These are phyloP conservation scores for Zosterops lateralis DNA, from an alignment of 2,113 vertebrate species.

Conservation along the genomic window DNA sequence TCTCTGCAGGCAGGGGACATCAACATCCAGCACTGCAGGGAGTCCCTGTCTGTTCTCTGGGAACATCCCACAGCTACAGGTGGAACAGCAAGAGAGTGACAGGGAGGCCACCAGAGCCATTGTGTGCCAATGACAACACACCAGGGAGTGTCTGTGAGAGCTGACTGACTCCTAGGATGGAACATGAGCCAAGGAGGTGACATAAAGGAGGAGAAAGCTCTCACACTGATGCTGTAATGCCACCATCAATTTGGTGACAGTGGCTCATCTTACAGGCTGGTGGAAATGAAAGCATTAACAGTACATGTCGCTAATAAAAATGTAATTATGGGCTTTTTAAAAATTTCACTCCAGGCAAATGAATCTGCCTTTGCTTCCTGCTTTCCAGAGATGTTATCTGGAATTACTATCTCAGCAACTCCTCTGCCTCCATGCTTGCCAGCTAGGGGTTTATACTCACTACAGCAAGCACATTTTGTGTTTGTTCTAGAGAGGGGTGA, in stretches of 20 bases:
- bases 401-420: background rate
- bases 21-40: background rate
- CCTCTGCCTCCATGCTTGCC: background rate
- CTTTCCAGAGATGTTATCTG: background rate
- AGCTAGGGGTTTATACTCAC: background rate
- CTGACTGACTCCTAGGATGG: accelerated
- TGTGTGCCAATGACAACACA: background rate
- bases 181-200: background rate
- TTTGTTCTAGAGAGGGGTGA: background rate
- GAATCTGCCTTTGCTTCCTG: background rate
- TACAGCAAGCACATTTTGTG: background rate
- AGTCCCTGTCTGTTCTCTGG: background rate
- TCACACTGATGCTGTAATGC: background rate
- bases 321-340: background rate
- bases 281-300: background rate
- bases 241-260: background rate
- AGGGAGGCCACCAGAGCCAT: background rate
- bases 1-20: too few species aligned
- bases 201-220: background rate
- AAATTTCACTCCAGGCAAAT: background rate
- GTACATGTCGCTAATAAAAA: background rate
- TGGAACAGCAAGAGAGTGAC: background rate
- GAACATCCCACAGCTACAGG: background rate
- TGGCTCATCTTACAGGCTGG: background rate
- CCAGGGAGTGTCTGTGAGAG: background rate